These are phyloP conservation scores for Drosophila tsacasi DNA, from an alignment of 1,140 invertebrate genomes.

Conservation along the genomic window DNA sequence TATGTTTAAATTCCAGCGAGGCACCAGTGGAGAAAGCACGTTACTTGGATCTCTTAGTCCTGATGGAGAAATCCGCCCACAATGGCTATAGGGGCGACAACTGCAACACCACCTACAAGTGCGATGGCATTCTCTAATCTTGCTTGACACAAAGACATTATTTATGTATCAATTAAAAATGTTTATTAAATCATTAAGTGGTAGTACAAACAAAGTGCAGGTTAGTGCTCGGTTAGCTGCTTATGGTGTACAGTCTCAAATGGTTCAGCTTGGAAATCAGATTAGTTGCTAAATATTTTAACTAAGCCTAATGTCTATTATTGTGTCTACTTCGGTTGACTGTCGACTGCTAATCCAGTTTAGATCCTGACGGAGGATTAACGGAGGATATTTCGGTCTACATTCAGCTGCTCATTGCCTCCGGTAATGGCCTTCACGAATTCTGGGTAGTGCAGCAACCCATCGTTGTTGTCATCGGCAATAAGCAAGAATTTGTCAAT, in stretches of 20 bases:
- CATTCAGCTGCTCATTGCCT: constrained; percentile 61
- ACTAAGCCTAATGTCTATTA: constrained; percentile 69
- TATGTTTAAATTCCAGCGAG: constrained; percentile 37
- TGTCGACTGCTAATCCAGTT: background rate
- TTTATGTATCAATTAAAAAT: constrained; percentile 54
- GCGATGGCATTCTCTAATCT: constrained; percentile 57
- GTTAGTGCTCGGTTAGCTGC: constrained; percentile 28
- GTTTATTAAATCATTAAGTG: constrained; percentile 39
- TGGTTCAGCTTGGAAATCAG: constrained; percentile 49
- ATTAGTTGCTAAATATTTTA: constrained; percentile 57
- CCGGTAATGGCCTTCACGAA: constrained; percentile 86
- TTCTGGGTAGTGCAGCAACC: constrained; percentile 91
- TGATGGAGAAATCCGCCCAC: constrained; percentile 74
- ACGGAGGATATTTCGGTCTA: constrained; percentile 63
- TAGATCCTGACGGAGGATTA: constrained; percentile 18
- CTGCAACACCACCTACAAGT: constrained; percentile 74
- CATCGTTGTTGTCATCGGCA: constrained; percentile 92
- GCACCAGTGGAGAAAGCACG: constrained; percentile 63
- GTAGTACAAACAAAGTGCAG: constrained; percentile 68
- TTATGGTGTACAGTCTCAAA: constrained; percentile 67
- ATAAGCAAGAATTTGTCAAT: constrained; percentile 91
- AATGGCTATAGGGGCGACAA: constrained; percentile 70
- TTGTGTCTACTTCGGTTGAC: constrained; percentile 48
- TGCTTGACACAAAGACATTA: constrained; percentile 2
- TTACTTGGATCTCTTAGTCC: constrained; percentile 72